A percentile compares a stretch with the other conserved stretches of the same genome.
These are phyloP conservation scores for Margarornis squamiger DNA, from an alignment of 2,797 vertebrate genomes.

Conservation along the genomic window DNA sequence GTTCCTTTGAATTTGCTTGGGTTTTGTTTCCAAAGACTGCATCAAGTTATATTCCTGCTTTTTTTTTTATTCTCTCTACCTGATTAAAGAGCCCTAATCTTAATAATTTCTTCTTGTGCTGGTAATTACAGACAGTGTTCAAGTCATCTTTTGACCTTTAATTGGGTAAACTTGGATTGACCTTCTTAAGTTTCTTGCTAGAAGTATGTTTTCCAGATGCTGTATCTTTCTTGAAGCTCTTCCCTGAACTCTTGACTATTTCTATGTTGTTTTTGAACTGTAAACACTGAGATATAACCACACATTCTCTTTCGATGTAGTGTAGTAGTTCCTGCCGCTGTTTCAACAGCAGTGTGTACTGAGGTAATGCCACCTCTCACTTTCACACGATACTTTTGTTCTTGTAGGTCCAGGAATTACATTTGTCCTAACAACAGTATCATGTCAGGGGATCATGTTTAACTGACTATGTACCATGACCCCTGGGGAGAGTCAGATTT, in stretches of 20 bases:
- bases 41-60: background rate
- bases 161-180: slow-evolving; percentile 27
- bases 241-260: background rate
- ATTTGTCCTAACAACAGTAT: background rate
- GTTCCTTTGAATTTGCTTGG: background rate
- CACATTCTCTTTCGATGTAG: fast-evolving
- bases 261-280: background rate
- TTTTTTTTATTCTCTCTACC: background rate
- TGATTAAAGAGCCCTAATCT: background rate
- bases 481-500: background rate
- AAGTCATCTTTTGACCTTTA: background rate
- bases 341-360: background rate
- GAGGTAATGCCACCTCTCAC: background rate
- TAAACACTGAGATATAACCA: background rate
- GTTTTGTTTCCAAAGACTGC: background rate
- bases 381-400: background rate
- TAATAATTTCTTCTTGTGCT: background rate
- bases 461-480: background rate
- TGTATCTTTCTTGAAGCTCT: background rate
- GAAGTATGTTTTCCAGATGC: slow-evolving; percentile 13
- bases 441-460: background rate
- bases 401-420: background rate
- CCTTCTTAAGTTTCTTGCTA: background rate
- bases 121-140: background rate
- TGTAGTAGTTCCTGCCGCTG: background rate